phyloP scores from a whole-genome alignment of 2,888 invertebrate genomes.

The Tortricodes alternella region DNA sequence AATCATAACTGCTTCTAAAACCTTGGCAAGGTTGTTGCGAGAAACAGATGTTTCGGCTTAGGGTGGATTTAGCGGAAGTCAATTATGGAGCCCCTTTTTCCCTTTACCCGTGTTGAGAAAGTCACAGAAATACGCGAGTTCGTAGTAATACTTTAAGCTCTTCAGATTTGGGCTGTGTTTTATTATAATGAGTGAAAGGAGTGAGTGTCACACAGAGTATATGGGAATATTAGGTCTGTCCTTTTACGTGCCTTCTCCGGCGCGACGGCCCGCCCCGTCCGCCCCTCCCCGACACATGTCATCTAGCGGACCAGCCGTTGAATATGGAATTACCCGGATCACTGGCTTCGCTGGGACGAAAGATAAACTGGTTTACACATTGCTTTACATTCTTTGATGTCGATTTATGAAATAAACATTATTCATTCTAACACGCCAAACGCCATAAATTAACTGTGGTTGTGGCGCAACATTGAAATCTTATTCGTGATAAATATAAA shows the following conservation, averaged over 20 bases:
- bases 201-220: slow-evolving; percentile 7
- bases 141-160: not conserved
- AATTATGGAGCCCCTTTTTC: slow-evolving; percentile 24
- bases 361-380: slow-evolving; percentile 42
- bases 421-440: slow-evolving; percentile 4
- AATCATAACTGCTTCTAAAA: slow-evolving; percentile 42
- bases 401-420: slow-evolving; percentile 27
- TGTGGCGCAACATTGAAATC: slow-evolving; percentile 6
- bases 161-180: slow-evolving; percentile 4
- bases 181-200: slow-evolving; percentile 9
- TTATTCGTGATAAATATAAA: slow-evolving; percentile 5
- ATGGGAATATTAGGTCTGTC: slow-evolving; percentile 12
- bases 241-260: slow-evolving; percentile 4
- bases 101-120: slow-evolving; percentile 3
- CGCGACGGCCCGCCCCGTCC: not conserved
- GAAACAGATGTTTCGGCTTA: slow-evolving; percentile 38
- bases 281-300: slow-evolving; percentile 40
- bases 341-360: slow-evolving; percentile 37
- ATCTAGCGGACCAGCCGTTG: slow-evolving; percentile 41
- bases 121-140: not conserved
- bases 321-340: slow-evolving; percentile 51
- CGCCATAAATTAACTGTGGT: not conserved
- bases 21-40: slow-evolving; percentile 40
- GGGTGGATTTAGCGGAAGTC: slow-evolving; percentile 30
- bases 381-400: slow-evolving; percentile 37